Evolutionary conservation across 1,140 invertebrate species (phyloP).

Genomic region (Marisa cornuarietis): DNA sequence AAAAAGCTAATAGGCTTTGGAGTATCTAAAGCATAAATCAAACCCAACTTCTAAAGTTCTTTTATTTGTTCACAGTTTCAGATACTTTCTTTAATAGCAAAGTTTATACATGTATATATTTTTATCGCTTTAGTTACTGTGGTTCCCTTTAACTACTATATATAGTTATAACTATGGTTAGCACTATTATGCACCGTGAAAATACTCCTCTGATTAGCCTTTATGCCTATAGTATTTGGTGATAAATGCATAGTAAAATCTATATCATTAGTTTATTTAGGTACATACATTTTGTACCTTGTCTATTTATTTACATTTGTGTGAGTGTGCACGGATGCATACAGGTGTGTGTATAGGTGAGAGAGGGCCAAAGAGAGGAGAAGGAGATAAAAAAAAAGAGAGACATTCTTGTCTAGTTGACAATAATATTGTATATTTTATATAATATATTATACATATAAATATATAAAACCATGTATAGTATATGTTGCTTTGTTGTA

Average conservation of each 20-base stretch:
- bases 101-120: neutral
- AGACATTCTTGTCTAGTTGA: neutral
- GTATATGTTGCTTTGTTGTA: too few species aligned
- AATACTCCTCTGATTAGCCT: neutral
- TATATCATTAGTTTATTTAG: neutral
- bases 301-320: neutral
- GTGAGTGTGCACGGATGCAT: neutral
- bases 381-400: neutral
- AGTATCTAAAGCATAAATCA: neutral
- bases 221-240: neutral
- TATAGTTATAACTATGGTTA: too few species aligned
- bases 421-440: too few species aligned
- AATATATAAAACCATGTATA: too few species aligned
- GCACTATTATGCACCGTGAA: neutral
- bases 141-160: neutral
- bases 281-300: neutral
- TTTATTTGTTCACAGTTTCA: neutral
- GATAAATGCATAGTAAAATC: neutral
- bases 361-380: neutral
- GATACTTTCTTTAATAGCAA: neutral
- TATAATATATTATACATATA: too few species aligned
- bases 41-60: conserved; percentile 7
- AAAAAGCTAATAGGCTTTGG: too few species aligned
- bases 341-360: neutral
- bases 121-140: neutral